Evolutionary conservation across 2,888 invertebrate genomes (phyloP), one percentile per base, ranked within the genome.

Genomic region (Philhelius pedissequus): DNA sequence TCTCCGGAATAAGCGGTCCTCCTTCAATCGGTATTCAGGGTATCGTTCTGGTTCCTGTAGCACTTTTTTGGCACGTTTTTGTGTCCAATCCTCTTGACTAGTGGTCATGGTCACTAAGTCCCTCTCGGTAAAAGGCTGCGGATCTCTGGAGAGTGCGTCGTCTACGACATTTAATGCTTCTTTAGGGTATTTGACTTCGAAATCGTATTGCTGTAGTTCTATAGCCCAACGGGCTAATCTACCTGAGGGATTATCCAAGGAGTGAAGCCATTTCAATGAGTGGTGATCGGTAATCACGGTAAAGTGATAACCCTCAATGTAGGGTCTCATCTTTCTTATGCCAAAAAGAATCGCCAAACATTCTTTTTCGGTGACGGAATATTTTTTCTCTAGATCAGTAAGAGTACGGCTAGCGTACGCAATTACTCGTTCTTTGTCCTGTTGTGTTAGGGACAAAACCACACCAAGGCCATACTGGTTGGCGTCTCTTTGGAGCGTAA

Each of bases 401-500:
- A 27, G 52, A 0, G 52, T 52, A 1, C 52, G 6, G 2, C 52
- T 52, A 1, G 52, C 52, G 6, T n/a, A 38, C 0, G 38, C n/a
- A 2, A 38, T 38, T 0, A 38, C 38, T n/a, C 38, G n/a, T n/a
- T n/a, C n/a, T n/a, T n/a, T 38, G 6, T 38, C 38, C 6, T 38
- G n/a, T 0, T 38, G 2, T n/a, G 1, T 25, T 50, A n/a, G 8
- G 13, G 4, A 7, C 0, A 50, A 4, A 2, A 50, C 50, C 2
- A 56, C 54, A 6, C 18, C 54, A 9, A 56, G 11, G 13, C 32
- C 27, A 15, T 25, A 54, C 3, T 76, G 18, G 6, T 74, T 70
- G 4, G 52, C 75, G 35, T 78, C 79, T 4, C 68, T 86, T 5
- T 76, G 76, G 0, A 86, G 40, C 0, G 45, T 71, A 45, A 84